Percentiles rank a stretch among this genome's conserved stretches.
phyloP scores from a whole-genome alignment of 2,888 invertebrate species.

The Stictocephala bisonia region DNA sequence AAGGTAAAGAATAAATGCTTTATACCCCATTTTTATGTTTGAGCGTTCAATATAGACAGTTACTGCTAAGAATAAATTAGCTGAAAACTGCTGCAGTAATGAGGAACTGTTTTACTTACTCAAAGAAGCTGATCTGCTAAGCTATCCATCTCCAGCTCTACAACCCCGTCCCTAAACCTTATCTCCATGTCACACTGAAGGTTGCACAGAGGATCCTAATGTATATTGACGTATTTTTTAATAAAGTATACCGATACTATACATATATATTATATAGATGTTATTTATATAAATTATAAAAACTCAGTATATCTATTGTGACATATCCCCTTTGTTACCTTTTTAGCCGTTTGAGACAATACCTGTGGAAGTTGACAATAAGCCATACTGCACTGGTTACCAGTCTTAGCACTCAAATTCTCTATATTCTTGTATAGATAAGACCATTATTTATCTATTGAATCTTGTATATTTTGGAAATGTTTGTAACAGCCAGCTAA shows the following conservation, averaged over 20 bases:
- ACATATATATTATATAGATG: conserved; percentile 20
- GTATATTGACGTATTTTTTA: conserved; percentile 37
- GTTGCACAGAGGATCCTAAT: conserved; percentile 33
- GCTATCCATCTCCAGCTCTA: no score
- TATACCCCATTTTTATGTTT: no score
- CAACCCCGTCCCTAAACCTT: no score
- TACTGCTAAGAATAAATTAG: no score
- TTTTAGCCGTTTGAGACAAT: conserved; percentile 5
- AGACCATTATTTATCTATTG: not conserved
- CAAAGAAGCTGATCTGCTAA: no score
- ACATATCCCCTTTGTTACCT: conserved; percentile 5
- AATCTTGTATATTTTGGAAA: conserved; percentile 19
- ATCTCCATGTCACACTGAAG: no score
- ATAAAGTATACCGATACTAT: conserved; percentile 17
- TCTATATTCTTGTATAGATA: conserved; percentile 10
- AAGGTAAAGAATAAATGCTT: no score
- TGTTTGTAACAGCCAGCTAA: not conserved
- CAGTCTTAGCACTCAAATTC: not conserved
- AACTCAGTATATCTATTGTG: no score
- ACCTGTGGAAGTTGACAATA: conserved; percentile 29
- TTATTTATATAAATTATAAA: conserved; percentile 24
- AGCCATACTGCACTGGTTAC: conserved; percentile 30
- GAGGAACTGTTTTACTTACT: no score
- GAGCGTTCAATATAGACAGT: no score
- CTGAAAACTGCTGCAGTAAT: no score